Conservation (phyloP, 2,888 invertebrate species). For the Gymnoscelis rufifasciata region DNA sequence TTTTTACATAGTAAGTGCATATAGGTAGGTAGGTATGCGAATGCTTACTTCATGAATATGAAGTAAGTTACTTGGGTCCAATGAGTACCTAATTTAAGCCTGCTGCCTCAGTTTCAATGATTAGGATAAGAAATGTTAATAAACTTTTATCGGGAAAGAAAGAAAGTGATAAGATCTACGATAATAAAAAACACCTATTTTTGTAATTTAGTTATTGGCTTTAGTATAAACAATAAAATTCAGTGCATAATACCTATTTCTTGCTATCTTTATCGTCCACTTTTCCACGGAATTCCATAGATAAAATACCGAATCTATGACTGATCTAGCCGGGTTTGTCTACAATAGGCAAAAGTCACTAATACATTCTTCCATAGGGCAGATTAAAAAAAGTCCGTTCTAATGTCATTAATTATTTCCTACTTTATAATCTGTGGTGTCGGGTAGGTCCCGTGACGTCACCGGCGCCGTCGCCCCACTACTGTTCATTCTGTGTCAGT, state of each 20-base stretch:
- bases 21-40: no score
- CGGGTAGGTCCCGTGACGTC: conserved; percentile 61
- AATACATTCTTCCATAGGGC: no score
- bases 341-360: no score
- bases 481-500: conserved; percentile 34
- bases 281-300: no score
- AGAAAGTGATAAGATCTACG: conserved; percentile 6
- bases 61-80: no score
- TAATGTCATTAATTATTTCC: background rate
- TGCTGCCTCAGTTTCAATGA: background rate
- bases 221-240: no score
- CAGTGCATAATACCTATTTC: no score
- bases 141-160: conserved; percentile 13
- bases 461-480: conserved; percentile 46
- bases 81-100: background rate
- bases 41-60: no score
- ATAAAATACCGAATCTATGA: no score
- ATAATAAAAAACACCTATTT: background rate
- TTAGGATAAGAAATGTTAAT: conserved; percentile 11
- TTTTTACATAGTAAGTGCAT: no score
- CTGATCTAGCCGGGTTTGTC: no score
- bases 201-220: background rate
- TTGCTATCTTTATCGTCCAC: background rate
- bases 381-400: background rate
- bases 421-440: conserved; percentile 16